Conservation (phyloP, 2,888 invertebrate species). For the Tenthredo amoena region DNA sequence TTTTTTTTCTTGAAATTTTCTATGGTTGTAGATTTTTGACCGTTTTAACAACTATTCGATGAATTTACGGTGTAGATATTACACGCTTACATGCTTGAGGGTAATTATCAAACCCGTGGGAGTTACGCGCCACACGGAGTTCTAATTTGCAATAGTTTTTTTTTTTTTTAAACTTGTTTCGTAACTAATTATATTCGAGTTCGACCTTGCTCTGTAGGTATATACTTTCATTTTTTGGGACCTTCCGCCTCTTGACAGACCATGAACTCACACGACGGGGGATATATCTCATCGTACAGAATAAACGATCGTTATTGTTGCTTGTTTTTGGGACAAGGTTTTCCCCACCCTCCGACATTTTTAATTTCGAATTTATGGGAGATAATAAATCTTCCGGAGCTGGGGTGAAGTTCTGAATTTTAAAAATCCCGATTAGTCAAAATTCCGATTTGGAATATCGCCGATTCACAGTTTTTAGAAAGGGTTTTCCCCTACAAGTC, state of each 20-base stretch:
- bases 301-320: not conserved
- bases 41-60: not conserved
- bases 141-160: conserved; percentile 18
- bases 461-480: no score
- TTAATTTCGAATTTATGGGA: not conserved
- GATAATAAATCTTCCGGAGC: not conserved
- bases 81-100: not conserved
- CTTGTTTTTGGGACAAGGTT: conserved; percentile 6
- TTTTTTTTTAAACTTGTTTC: conserved; percentile 4
- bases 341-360: not conserved
- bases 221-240: conserved; percentile 35
- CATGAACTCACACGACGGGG: not conserved
- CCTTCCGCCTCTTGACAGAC: conserved; percentile 15
- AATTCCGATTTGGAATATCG: no score
- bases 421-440: no score
- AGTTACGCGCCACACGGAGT: conserved; percentile 7
- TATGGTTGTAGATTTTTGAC: not conserved
- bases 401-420: not conserved
- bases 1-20: not conserved
- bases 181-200: not conserved
- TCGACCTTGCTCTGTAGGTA: conserved; percentile 32
- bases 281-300: not conserved
- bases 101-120: not conserved
- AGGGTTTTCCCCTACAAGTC: no score
- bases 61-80: not conserved